These are phyloP conservation scores for Pollenia labialis DNA, from an alignment of 2,888 invertebrate genomes.

Conservation along the genomic window DNA sequence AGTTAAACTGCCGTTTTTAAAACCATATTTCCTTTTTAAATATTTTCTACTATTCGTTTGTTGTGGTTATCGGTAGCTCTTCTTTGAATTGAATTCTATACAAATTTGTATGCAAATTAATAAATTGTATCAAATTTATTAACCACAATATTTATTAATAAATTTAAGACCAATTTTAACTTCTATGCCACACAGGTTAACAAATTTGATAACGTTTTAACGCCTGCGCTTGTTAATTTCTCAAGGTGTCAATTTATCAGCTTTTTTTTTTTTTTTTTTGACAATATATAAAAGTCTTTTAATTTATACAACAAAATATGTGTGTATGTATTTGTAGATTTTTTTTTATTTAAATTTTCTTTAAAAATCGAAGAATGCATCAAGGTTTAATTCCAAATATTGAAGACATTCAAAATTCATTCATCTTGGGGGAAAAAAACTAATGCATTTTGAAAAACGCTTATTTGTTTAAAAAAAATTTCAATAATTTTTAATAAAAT, in stretches of 20 bases:
- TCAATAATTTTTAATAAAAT: too few relatives aligned
- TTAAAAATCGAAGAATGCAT: not conserved
- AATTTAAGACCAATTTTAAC: not conserved
- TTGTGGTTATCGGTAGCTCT: not conserved
- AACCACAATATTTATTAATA: not conserved
- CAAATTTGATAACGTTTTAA: not conserved
- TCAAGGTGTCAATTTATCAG: slow-evolving; percentile 10
- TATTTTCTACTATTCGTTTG: not conserved
- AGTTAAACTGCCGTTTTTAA: not conserved
- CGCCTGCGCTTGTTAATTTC: not conserved
- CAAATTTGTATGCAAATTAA: slow-evolving; percentile 8
- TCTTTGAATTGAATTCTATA: slow-evolving; percentile 16
- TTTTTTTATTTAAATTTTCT: too few relatives aligned
- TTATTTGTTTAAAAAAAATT: too few relatives aligned
- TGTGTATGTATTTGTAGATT: not conserved
- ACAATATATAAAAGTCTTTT: not conserved
- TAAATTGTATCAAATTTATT: slow-evolving; percentile 1
- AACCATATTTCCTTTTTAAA: not conserved
- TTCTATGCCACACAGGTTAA: not conserved
- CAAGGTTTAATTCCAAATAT: slow-evolving; percentile 19
- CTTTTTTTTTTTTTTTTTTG: not conserved
- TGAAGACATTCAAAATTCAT: not conserved
- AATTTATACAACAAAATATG: not conserved
- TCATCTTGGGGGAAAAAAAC: too few relatives aligned
- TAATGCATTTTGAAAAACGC: not conserved